phyloP scores from a whole-genome alignment of 2,888 invertebrate genomes.

The Drosophila suboccidentalis region DNA sequence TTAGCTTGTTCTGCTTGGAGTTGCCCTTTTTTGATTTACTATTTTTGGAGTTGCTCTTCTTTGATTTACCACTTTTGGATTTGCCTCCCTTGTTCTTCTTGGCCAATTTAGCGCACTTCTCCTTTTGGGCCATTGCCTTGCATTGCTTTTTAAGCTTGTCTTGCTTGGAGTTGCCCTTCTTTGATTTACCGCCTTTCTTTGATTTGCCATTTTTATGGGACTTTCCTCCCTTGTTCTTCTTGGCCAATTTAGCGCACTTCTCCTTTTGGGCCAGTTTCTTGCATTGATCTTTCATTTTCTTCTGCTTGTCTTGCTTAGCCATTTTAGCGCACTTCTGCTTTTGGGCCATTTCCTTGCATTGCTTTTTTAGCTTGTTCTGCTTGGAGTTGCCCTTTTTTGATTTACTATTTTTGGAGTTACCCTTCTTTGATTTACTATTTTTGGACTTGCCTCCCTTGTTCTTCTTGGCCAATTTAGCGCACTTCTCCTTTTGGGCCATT shows the following conservation, averaged over 20 bases:
- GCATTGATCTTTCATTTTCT: neutral
- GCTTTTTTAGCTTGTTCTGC: neutral
- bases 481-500: too few relatives aligned
- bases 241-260: neutral
- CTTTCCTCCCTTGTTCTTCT: too few relatives aligned
- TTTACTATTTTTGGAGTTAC: neutral
- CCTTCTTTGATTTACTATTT: neutral
- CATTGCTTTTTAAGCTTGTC: too few relatives aligned
- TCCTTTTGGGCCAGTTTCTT: too few relatives aligned
- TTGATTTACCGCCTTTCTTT: too few relatives aligned
- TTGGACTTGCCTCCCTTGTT: constrained; percentile 2
- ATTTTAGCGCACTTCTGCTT: neutral
- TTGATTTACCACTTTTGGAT: constrained; percentile 2
- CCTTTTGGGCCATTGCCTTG: too few relatives aligned
- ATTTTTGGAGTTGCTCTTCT: constrained; percentile 3
- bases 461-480: neutral
- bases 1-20: neutral
- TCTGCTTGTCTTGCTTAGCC: neutral
- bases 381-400: constrained; percentile 4
- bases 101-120: neutral
- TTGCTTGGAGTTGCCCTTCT: too few relatives aligned
- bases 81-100: neutral
- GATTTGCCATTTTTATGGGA: too few relatives aligned
- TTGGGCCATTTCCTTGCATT: neutral
- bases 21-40: constrained; percentile 1